Base-by-base conservation (phyloP, 2,888 invertebrate species). In the Drosophila neutralis region DNA sequence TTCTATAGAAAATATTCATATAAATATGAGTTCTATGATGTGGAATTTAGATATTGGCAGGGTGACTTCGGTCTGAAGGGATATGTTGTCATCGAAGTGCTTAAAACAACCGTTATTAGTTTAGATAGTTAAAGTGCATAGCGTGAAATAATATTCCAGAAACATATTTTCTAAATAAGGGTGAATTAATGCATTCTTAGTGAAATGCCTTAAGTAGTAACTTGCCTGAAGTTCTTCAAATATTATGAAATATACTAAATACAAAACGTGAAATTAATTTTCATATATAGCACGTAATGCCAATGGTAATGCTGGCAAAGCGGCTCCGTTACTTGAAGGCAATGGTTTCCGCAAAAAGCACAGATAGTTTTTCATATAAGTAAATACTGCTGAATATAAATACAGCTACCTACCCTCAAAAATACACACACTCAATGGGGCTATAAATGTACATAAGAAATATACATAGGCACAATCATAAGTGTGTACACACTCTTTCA, bases 291-390 rank as follows among this genome's bases (percentile, higher is more conserved):
- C 40, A 15, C 33, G 5, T 31, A 38, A 40, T 54, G 18, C 36
- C n/a, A 29, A 24, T 21, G 62, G 62, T 45, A 79, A 48, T 52
- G 65, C 52, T 75, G 80, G 36, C 2, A 51, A 61, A 33, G 48
- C 40, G 40, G 57, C 31, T 29, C n/a, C 33, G 60, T 58, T 53
- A 48, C 49, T 38, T 69, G 51, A 79, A 54, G 79, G 69, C 69
- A 75, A 79, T 69, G 60, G 69, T 64, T 74, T 58, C 52, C 52
- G 53, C 38, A 31, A 60, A 45, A 63, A 57, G 68, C 45, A 53
- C 57, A 69, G 33, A 52, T 69, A 69, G 59, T 42, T 11, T 33
- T 10, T 38, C n/a, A 27, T 13, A 24, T 57, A 24, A 18, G 21
- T 54, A 35, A 21, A 31, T 42, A 18, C 45, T 36, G 29, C 21